Percentiles rank a stretch among this genome's conserved stretches.
phyloP scores from a whole-genome alignment of 2,888 invertebrate species.

The Mayetiola destructor region DNA sequence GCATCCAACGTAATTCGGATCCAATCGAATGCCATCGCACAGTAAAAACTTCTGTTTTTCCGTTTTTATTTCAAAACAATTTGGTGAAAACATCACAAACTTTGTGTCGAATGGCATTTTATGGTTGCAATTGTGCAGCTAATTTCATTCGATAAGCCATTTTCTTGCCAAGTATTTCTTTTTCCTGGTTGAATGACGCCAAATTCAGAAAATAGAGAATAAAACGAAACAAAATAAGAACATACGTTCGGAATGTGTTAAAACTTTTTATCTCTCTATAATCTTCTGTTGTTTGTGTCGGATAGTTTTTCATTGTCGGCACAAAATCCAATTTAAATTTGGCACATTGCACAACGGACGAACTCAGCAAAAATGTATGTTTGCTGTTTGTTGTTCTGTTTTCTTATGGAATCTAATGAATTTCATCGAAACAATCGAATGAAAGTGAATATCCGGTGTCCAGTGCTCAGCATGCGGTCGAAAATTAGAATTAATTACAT shows the following conservation, averaged over 20 bases:
- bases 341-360: too few relatives aligned
- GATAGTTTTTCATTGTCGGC: too few relatives aligned
- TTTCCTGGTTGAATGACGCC: background rate
- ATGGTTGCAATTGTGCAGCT: background rate
- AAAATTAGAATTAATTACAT: too few relatives aligned
- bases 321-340: too few relatives aligned
- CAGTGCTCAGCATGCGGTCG: too few relatives aligned
- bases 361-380: too few relatives aligned
- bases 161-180: background rate
- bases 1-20: background rate
- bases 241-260: background rate
- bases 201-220: background rate
- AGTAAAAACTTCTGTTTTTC: background rate
- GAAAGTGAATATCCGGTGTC: too few relatives aligned
- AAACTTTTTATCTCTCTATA: background rate
- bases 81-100: too few relatives aligned
- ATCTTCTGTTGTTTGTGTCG: too few relatives aligned
- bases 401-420: too few relatives aligned
- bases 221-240: background rate
- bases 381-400: too few relatives aligned
- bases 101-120: background rate
- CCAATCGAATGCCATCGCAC: background rate
- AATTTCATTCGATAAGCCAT: slow-evolving; percentile 11
- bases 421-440: too few relatives aligned
- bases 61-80: slow-evolving; percentile 5